Conservation (phyloP, 1,140 invertebrate species). For the Drosophila trapezifrons region DNA sequence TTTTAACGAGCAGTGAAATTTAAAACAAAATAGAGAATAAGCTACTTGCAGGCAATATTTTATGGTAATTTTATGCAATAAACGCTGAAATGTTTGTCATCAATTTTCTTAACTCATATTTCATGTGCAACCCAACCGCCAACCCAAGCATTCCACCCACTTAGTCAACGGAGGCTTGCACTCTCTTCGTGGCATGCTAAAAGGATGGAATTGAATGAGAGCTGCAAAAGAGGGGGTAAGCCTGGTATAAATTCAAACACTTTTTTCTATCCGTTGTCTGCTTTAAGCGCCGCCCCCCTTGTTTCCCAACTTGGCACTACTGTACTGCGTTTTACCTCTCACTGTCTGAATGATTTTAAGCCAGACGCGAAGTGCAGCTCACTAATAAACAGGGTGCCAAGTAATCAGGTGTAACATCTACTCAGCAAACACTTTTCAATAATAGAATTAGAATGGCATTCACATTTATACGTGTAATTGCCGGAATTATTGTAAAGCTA, state of each 20-base stretch:
- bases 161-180: slow-evolving; percentile 31
- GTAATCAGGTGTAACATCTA: not conserved
- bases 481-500: not conserved
- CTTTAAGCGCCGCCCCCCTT: not conserved
- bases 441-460: too few relatives aligned
- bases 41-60: slow-evolving; percentile 72
- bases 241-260: slow-evolving; percentile 61
- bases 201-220: not conserved
- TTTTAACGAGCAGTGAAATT: slow-evolving; percentile 60
- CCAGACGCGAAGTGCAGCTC: slow-evolving; percentile 31
- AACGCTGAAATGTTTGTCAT: slow-evolving; percentile 82
- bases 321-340: slow-evolving; percentile 16
- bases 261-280: slow-evolving; percentile 31
- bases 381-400: slow-evolving; percentile 18
- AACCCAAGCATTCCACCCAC: not conserved
- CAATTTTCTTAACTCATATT: slow-evolving; percentile 82
- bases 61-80: slow-evolving; percentile 83
- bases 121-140: slow-evolving; percentile 60
- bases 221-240: not conserved
- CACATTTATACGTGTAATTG: too few relatives aligned
- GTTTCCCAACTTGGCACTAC: slow-evolving; percentile 3
- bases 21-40: slow-evolving; percentile 24
- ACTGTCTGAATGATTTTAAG: slow-evolving; percentile 36
- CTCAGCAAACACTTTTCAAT: too few relatives aligned
- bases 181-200: slow-evolving; percentile 9